Evolutionary conservation across 2,113 vertebrate genomes (phyloP).

Genomic region (Dasyurus viverrinus): DNA sequence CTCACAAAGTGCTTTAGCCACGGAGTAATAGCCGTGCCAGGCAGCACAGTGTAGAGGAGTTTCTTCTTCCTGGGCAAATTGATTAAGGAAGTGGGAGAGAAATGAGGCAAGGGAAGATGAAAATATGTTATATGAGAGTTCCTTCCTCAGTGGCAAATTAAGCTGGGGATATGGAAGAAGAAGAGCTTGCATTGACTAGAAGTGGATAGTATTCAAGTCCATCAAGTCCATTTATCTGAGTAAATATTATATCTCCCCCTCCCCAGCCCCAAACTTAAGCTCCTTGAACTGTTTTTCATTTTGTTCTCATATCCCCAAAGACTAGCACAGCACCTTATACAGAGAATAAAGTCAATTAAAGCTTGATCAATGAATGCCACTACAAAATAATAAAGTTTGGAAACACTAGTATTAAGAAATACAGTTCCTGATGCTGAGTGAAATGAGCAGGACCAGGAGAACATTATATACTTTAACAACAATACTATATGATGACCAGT

Average conservation of each 20-base stretch:
- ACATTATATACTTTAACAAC: no score
- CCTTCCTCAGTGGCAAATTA: background rate
- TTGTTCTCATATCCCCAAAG: background rate
- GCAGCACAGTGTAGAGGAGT: constrained; percentile 96
- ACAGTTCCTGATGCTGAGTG: no score
- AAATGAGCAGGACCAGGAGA: no score
- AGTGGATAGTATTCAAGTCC: background rate
- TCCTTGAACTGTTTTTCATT: background rate
- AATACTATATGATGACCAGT: no score
- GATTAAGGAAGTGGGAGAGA: background rate
- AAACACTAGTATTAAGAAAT: background rate
- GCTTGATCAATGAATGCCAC: background rate
- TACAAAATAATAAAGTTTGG: background rate
- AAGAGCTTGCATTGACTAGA: background rate
- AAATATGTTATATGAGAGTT: background rate
- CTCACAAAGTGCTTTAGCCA: constrained; percentile 92
- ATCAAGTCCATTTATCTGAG: background rate
- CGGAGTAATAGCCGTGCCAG: constrained; percentile 96
- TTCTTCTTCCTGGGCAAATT: constrained; percentile 91
- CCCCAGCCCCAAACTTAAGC: background rate
- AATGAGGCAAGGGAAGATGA: background rate
- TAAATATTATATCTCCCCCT: background rate
- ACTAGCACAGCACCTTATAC: background rate
- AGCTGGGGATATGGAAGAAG: background rate
- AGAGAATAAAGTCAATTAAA: background rate